Conservation (phyloP, 1,140 invertebrate species). For the Drosophila bocki region DNA sequence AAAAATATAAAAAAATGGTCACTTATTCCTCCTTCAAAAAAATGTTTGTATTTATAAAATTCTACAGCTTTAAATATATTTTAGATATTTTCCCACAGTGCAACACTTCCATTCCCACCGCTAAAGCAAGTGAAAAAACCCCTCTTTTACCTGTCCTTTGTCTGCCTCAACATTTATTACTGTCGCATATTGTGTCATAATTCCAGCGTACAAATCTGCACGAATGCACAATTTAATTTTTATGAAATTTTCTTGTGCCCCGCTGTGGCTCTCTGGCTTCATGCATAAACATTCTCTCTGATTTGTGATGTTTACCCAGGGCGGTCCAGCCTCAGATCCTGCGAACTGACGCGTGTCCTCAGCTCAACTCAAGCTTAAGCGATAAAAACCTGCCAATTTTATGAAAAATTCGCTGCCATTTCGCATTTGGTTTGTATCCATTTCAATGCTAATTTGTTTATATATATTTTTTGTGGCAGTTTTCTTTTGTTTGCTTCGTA, state of each 20-base stretch:
- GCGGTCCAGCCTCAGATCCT: constrained; percentile 3
- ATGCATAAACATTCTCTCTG: constrained; percentile 42
- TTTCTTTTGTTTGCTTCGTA: constrained; percentile 32
- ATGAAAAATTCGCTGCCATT: constrained; percentile 46
- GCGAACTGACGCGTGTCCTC: constrained; percentile 19
- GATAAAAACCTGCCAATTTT: constrained; percentile 47
- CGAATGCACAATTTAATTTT: constrained; percentile 64
- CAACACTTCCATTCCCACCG: background rate
- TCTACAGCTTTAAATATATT: too few species aligned
- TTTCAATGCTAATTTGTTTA: constrained; percentile 57
- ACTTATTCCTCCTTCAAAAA: background rate
- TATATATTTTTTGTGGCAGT: constrained; percentile 25
- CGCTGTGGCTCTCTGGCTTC: constrained; percentile 1
- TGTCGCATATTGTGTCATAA: constrained; percentile 54
- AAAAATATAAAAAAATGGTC: background rate
- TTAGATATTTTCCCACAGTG: background rate
- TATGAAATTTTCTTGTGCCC: constrained; percentile 41
- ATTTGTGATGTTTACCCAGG: constrained; percentile 49
- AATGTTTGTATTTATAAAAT: background rate
- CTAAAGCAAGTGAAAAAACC: background rate
- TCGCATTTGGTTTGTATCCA: constrained; percentile 15
- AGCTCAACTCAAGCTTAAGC: constrained; percentile 22
- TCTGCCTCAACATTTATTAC: constrained; percentile 53
- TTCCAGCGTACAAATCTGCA: constrained; percentile 54
- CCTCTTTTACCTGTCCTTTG: constrained; percentile 17